These are phyloP conservation scores for Malacoraja senta DNA, from an alignment of 2,797 vertebrate species.

Conservation along the genomic window DNA sequence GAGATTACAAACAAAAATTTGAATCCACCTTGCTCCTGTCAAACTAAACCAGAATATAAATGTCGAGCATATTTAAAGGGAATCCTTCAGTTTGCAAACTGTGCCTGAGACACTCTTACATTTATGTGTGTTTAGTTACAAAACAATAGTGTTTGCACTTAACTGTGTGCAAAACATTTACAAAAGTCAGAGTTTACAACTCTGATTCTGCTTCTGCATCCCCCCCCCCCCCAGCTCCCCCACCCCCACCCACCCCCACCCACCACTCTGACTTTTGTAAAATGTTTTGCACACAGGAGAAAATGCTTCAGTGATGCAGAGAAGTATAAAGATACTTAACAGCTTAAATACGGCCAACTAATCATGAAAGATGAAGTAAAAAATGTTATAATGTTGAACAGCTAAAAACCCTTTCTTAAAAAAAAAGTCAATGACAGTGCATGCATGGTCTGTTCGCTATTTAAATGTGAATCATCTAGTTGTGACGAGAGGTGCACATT, in stretches of 20 bases:
- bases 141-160: too few relatives aligned
- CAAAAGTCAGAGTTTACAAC: too few relatives aligned
- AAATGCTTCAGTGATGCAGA: background rate
- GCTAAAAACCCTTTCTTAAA: background rate
- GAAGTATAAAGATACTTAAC: too few relatives aligned
- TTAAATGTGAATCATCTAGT: background rate
- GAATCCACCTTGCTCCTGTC: background rate
- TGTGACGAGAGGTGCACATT: background rate
- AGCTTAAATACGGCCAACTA: too few relatives aligned
- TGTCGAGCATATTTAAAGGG: background rate
- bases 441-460: background rate
- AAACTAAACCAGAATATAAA: background rate
- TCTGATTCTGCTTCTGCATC: too few relatives aligned
- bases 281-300: background rate
- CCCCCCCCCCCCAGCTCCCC: too few relatives aligned
- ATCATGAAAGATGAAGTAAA: too few relatives aligned
- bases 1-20: background rate
- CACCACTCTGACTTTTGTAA: too few relatives aligned
- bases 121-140: background rate
- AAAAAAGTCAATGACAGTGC: background rate
- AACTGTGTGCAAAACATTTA: too few relatives aligned
- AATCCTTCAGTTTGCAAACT: background rate
- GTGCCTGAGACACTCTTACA: background rate
- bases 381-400: background rate
- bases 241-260: too few relatives aligned